Conservation (phyloP, 2,888 invertebrate genomes). For the Sericinus montela region DNA sequence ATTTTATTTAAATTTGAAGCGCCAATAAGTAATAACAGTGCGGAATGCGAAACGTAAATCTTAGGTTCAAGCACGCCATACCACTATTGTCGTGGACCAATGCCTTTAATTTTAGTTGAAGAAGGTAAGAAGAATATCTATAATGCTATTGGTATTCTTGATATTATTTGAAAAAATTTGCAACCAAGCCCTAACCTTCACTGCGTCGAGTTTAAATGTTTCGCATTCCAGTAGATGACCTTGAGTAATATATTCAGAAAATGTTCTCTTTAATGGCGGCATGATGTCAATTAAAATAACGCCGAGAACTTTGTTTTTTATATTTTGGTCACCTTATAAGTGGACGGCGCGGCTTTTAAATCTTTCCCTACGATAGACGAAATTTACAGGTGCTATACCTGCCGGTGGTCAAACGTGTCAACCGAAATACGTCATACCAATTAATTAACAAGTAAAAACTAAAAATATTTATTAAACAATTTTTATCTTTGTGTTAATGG, state of each 20-base stretch:
- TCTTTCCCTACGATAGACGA: conserved; percentile 65
- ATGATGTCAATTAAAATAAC: conserved; percentile 74
- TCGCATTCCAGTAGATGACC: conserved; percentile 59
- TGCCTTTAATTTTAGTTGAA: no score
- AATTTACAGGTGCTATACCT: conserved; percentile 70
- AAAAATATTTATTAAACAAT: conserved; percentile 19
- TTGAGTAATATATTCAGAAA: conserved; percentile 58
- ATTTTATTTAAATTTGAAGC: no score
- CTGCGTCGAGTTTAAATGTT: conserved; percentile 46
- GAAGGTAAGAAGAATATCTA: no score
- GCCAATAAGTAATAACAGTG: no score
- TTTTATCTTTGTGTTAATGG: conserved; percentile 34
- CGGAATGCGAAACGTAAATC: no score
- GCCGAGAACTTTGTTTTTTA: conserved; percentile 36
- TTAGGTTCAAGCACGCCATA: no score
- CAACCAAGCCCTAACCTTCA: no score
- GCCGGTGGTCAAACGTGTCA: conserved; percentile 65
- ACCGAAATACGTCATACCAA: conserved; percentile 26
- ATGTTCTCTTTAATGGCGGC: conserved; percentile 54
- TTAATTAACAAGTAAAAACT: no score
- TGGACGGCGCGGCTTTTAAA: conserved; percentile 62
- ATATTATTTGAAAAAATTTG: no score
- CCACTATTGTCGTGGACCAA: no score
- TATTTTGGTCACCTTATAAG: conserved; percentile 49
- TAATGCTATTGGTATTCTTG: no score